phyloP scores from a whole-genome alignment of 2,113 vertebrate genomes.

The Gavia stellata region DNA sequence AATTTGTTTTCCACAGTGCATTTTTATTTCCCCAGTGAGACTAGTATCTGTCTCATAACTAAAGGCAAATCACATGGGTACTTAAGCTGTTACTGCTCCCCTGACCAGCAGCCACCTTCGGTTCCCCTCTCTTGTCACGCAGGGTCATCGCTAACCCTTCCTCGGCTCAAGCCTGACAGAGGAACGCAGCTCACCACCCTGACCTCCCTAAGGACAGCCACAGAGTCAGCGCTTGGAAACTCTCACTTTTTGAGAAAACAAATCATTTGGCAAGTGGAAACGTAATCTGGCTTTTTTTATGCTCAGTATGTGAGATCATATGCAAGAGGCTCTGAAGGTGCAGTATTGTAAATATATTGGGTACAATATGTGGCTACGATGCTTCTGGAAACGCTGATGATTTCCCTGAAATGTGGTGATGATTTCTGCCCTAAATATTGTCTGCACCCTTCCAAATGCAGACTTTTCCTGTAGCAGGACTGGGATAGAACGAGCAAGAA shows the following conservation, averaged over 20 bases:
- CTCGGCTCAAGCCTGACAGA: not conserved
- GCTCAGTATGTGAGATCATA: not conserved
- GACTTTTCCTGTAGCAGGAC: not conserved
- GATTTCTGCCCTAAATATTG: not conserved
- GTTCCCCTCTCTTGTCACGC: not conserved
- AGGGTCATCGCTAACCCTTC: not conserved
- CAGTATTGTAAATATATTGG: not conserved
- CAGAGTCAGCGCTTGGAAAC: not conserved
- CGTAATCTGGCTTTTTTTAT: not conserved
- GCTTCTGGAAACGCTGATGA: not conserved
- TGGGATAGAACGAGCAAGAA: not conserved
- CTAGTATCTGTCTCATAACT: not conserved
- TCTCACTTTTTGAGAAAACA: not conserved
- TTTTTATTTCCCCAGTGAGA: not conserved
- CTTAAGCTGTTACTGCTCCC: not conserved
- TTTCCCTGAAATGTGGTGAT: not conserved
- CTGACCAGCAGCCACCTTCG: not conserved
- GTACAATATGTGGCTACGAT: accelerated
- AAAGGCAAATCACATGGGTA: not conserved
- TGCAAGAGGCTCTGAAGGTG: not conserved
- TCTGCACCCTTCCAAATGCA: not conserved
- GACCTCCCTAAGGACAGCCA: not conserved
- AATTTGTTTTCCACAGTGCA: not conserved
- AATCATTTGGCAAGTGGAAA: not conserved
- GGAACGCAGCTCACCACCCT: not conserved